Percentiles rank a stretch among this genome's conserved stretches.
Evolutionary conservation across 1,140 invertebrate genomes (phyloP).

Genomic region (Stegodyphus mimosarum): DNA sequence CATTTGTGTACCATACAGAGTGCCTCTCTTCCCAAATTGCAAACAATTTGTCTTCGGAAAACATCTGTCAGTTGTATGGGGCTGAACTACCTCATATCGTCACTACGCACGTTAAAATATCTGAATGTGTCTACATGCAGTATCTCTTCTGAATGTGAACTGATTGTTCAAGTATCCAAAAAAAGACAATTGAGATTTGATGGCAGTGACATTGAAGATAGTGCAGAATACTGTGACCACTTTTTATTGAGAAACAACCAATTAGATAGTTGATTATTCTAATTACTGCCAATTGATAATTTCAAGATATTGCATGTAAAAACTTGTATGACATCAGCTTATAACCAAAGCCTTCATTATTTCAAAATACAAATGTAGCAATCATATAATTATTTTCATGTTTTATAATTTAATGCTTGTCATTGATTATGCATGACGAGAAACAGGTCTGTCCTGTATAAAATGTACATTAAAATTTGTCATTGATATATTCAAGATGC

Average conservation of each 20-base stretch:
- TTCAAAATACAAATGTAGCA: too few species aligned
- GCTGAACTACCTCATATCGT: not conserved
- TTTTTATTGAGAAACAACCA: constrained; percentile 30
- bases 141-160: constrained; percentile 28
- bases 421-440: too few species aligned
- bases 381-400: too few species aligned
- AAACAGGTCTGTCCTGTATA: too few species aligned
- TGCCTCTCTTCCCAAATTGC: constrained; percentile 15
- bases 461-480: too few species aligned
- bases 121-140: constrained; percentile 28
- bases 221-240: constrained; percentile 48
- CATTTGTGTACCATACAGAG: constrained; percentile 2
- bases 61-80: constrained; percentile 24
- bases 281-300: too few species aligned
- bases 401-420: too few species aligned
- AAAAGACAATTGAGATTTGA: constrained; percentile 23
- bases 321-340: too few species aligned
- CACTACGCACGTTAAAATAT: constrained; percentile 15
- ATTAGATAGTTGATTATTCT: not conserved
- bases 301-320: too few species aligned
- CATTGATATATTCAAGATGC: too few species aligned
- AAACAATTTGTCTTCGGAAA: constrained; percentile 34
- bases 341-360: too few species aligned
- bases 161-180: not conserved
- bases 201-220: not conserved